phyloP scores from a whole-genome alignment of 2,113 vertebrate genomes.

The Neodontobutis hainanensis region DNA sequence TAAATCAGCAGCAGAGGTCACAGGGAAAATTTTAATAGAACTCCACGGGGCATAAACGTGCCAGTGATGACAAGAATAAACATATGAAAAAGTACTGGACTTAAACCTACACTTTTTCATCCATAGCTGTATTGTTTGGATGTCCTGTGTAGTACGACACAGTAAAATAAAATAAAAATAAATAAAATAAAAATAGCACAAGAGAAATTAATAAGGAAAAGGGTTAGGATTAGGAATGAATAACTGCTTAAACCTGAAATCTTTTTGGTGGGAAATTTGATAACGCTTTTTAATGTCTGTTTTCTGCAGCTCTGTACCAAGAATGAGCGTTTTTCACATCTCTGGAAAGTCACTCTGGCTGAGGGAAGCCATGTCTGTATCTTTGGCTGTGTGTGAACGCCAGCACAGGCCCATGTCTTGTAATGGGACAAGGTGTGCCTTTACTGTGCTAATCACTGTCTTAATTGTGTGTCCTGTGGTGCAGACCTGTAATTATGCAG shows the following conservation, averaged over 20 bases:
- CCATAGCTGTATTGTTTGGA: constrained; percentile 1
- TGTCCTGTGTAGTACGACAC: constrained; percentile 1
- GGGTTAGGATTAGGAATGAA: background rate
- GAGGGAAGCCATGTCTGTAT: constrained; percentile 27
- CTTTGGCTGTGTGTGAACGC: constrained; percentile 21
- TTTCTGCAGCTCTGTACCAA: constrained; percentile 22
- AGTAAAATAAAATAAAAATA: constrained; percentile 7
- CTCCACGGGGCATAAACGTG: background rate
- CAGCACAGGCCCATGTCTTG: constrained; percentile 9
- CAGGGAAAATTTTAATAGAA: background rate
- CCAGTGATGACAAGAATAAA: constrained; percentile 4
- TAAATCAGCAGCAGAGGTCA: constrained; percentile 27
- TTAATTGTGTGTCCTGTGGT: constrained; percentile 55
- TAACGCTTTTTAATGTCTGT: constrained; percentile 30
- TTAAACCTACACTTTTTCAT: constrained; percentile 17
- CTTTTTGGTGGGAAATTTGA: constrained; percentile 34
- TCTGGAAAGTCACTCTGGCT: constrained; percentile 56
- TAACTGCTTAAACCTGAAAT: constrained; percentile 49
- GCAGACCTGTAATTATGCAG: constrained; percentile 60
- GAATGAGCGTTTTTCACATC: constrained; percentile 37
- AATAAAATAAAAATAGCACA: constrained; percentile 42
- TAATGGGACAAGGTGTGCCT: constrained; percentile 33
- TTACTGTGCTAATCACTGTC: constrained; percentile 49
- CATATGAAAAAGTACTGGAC: background rate
- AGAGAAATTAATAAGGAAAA: background rate